Percentiles rank a stretch among this genome's conserved stretches.
Conservation (phyloP, 2,797 vertebrate genomes). For the Artibeus lituratus region DNA sequence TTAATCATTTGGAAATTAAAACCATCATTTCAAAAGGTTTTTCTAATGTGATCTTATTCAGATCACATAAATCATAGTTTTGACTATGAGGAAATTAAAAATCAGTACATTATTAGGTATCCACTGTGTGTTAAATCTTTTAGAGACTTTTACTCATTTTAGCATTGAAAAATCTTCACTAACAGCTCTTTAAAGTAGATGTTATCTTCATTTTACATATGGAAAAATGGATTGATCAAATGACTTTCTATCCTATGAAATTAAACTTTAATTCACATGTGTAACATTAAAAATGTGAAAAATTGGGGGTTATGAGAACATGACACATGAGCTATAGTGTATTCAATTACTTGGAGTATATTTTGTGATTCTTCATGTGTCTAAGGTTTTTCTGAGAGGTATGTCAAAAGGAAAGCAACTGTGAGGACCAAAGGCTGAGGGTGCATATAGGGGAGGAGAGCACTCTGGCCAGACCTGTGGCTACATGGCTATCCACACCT, state of each 20-base stretch:
- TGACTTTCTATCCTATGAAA: background rate
- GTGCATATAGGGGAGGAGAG: background rate
- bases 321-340: background rate
- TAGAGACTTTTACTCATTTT: background rate
- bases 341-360: background rate
- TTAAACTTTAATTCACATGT: background rate
- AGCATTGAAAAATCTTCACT: background rate
- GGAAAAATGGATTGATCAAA: constrained; percentile 10
- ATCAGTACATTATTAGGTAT: background rate
- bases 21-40: constrained; percentile 8
- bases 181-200: constrained; percentile 11
- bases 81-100: constrained; percentile 1
- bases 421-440: background rate
- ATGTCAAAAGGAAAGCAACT: background rate
- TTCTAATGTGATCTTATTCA: background rate
- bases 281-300: background rate
- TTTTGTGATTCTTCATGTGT: background rate
- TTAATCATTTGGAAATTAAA: constrained; percentile 35
- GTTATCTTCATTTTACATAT: constrained; percentile 1
- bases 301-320: background rate
- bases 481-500: background rate
- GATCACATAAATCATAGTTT: background rate
- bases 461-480: background rate
- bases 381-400: background rate
- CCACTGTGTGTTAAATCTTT: background rate